Percentiles rank a stretch among this genome's conserved stretches.
Conservation (phyloP, 1,140 invertebrate genomes). For the Drosophila nigrodunni region DNA sequence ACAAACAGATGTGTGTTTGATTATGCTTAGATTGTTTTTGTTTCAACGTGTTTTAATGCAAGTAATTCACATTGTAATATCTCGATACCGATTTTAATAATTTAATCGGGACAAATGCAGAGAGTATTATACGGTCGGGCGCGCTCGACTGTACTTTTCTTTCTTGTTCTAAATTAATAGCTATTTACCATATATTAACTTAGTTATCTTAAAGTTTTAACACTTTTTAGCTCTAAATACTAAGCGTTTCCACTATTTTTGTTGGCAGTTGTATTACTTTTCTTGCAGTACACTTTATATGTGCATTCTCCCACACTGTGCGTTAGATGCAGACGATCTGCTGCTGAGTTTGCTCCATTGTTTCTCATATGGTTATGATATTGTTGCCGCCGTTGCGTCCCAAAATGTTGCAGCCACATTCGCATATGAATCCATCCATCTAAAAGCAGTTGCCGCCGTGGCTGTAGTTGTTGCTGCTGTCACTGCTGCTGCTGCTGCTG, state of each 20-base stretch:
- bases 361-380: slow-evolving; percentile 74
- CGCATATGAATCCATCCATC: slow-evolving; percentile 74
- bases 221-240: background rate
- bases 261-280: background rate
- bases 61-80: too few relatives aligned
- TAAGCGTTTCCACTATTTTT: background rate
- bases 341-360: slow-evolving; percentile 20
- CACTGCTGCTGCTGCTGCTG: too few relatives aligned
- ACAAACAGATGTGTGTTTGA: too few relatives aligned
- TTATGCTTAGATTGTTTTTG: too few relatives aligned
- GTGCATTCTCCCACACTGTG: slow-evolving; percentile 37
- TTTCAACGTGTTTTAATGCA: too few relatives aligned
- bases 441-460: background rate
- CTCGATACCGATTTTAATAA: too few relatives aligned
- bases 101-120: too few relatives aligned
- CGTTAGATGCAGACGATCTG: slow-evolving; percentile 14
- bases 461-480: too few relatives aligned
- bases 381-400: slow-evolving; percentile 58
- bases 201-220: background rate
- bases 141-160: too few relatives aligned
- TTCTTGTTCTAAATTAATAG: background rate
- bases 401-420: slow-evolving; percentile 32
- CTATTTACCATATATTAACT: background rate
- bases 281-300: slow-evolving; percentile 5
- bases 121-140: too few relatives aligned